phyloP scores from a whole-genome alignment of 35 echinoderm and acorn worm genomes.

The Anneissia japonica region DNA sequence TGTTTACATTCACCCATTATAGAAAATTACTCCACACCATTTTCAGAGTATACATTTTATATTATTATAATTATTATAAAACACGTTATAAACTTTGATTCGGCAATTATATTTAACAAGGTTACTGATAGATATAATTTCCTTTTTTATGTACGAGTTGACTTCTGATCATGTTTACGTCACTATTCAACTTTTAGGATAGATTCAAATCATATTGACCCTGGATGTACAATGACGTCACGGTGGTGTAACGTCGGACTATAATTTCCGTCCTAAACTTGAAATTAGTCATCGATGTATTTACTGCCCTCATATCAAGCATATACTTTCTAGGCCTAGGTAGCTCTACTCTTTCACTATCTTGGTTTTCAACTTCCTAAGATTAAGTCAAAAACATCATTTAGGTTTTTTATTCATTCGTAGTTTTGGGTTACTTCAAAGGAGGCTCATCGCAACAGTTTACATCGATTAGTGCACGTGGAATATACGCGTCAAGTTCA shows the following conservation, averaged over 20 bases:
- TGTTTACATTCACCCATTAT: too few relatives aligned
- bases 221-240: neutral
- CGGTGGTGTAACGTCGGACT: neutral
- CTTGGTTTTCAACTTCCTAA: neutral
- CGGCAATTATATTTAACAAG: too few relatives aligned
- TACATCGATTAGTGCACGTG: neutral
- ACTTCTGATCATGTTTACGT: neutral
- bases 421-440: neutral
- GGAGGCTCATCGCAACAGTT: neutral
- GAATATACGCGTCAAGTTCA: neutral
- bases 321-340: too few relatives aligned
- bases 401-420: neutral
- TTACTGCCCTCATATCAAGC: neutral
- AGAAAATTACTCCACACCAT: too few relatives aligned
- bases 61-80: too few relatives aligned
- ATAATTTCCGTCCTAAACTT: neutral
- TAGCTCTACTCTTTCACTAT: too few relatives aligned
- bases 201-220: neutral
- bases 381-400: neutral
- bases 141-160: neutral
- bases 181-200: neutral
- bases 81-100: too few relatives aligned
- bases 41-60: too few relatives aligned
- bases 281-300: neutral
- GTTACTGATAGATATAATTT: too few relatives aligned